Evolutionary conservation across 2,797 vertebrate genomes (phyloP), one percentile per base, ranked within the genome.

Genomic region (Lutra lutra): DNA sequence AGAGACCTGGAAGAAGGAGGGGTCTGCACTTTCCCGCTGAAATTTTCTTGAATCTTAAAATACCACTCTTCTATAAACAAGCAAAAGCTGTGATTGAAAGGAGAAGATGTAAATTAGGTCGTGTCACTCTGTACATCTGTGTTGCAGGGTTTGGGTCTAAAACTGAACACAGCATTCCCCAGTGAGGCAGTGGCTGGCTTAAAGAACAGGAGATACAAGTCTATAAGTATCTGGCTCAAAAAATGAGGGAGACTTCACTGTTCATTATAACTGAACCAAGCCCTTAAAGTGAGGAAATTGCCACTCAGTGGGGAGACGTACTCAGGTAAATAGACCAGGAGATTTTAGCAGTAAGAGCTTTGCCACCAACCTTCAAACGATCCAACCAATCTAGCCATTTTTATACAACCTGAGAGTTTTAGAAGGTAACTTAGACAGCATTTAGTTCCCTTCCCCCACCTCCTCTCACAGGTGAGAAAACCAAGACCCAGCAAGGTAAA

Each of bases 41-140:
- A 92, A 64, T 95, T 90, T 97, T 97, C 94, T 97, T 82, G 40
- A 91, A 91, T 96, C 95, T 94, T 95, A 94, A 96, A 98, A 96
- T 96, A 96, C n/a, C 89, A 27, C 70, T 43, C 72, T 62, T 96
- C 94, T 94, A 80, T 91, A 97, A 97, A 91, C 91, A 97, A 97
- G 95, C 27, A 21, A 96, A 97, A 84, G 51, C 87, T 79, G 40
- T 43, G 38, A 89, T 48, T 75, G 23, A 92, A 93, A 95, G 92
- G 35, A 64, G 7, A 92, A 11, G 21, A 40, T 46, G 38, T 66
- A 72, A 96, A 97, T 93, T 58, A 93, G 95, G 91, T 93, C 94
- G 88, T 35, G 60, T 80, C 86, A 66, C 29, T 91, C 60, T 87
- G 21, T 23, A 43, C 95, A 86, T 88, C 91, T 97, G 77, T 89